These are phyloP conservation scores for Nothobranchius kuhntae DNA, from an alignment of 2,113 vertebrate species.

Conservation along the genomic window DNA sequence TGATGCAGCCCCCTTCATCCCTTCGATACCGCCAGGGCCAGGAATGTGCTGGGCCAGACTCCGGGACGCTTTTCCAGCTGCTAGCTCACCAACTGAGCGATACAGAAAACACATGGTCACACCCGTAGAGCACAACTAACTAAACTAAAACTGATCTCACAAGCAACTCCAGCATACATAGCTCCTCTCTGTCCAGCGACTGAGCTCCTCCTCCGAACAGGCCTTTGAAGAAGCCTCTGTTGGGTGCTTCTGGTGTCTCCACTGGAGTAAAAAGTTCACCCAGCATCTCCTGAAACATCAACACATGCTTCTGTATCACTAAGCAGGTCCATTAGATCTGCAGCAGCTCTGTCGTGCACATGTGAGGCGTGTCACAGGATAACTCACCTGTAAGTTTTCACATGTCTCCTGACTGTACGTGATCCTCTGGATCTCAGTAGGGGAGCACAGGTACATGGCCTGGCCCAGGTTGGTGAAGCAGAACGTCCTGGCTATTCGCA, in stretches of 20 bases:
- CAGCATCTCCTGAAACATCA: constrained; percentile 91
- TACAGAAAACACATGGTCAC: neutral
- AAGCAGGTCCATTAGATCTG: no score
- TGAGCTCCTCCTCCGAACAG: constrained; percentile 96
- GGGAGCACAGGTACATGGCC: constrained; percentile 95
- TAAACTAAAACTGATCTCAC: no score
- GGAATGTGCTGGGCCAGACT: constrained; percentile 98
- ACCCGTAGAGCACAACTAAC: neutral
- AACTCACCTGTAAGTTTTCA: constrained; percentile 93
- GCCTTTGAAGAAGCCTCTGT: constrained; percentile 98
- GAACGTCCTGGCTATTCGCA: constrained; percentile 99
- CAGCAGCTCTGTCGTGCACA: no score
- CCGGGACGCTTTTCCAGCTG: constrained; percentile 92
- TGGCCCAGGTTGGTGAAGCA: constrained; percentile 98
- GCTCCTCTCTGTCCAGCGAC: constrained; percentile 95
- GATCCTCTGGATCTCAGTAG: constrained; percentile 97
- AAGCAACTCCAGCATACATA: constrained; percentile 83
- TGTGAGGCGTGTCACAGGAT: neutral
- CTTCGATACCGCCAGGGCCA: constrained; percentile 93
- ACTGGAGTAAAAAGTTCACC: constrained; percentile 97
- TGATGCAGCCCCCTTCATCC: constrained; percentile 95
- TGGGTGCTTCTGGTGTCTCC: constrained; percentile 97
- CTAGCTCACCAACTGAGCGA: constrained; percentile 88
- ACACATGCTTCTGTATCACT: neutral
- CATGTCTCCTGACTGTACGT: constrained; percentile 98